phyloP scores from a whole-genome alignment of 2,113 vertebrate genomes.

The Acanthisitta chloris region DNA sequence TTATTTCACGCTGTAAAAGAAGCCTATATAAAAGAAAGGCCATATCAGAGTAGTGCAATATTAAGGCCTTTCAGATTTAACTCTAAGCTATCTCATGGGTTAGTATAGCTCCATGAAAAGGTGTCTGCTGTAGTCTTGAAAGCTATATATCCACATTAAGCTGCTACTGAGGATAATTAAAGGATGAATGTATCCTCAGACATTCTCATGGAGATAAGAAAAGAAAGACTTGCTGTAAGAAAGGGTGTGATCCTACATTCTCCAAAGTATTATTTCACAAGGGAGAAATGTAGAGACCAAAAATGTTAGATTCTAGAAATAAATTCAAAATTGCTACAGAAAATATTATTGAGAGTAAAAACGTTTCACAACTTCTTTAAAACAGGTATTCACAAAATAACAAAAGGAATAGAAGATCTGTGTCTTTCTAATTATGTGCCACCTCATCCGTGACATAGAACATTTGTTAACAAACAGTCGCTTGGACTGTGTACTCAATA shows the following conservation, averaged over 20 bases:
- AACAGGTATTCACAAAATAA: background rate
- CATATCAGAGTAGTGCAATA: background rate
- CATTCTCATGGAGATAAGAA: background rate
- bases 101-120: background rate
- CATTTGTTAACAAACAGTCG: slow-evolving; percentile 20
- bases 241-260: background rate
- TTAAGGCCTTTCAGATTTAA: background rate
- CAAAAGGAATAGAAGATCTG: background rate
- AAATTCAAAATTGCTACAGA: background rate
- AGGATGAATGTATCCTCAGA: background rate
- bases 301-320: background rate
- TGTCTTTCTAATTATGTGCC: background rate
- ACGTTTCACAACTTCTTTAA: background rate
- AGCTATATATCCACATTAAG: background rate
- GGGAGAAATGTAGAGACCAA: background rate
- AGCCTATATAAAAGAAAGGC: background rate
- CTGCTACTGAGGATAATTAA: background rate
- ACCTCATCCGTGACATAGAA: background rate
- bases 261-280: background rate
- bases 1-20: background rate
- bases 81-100: background rate
- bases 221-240: background rate
- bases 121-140: background rate
- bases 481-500: background rate
- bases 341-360: background rate